Percentiles rank a stretch among this genome's conserved stretches.
Conservation (phyloP, 2,797 vertebrate genomes). For the Carapus acus region DNA sequence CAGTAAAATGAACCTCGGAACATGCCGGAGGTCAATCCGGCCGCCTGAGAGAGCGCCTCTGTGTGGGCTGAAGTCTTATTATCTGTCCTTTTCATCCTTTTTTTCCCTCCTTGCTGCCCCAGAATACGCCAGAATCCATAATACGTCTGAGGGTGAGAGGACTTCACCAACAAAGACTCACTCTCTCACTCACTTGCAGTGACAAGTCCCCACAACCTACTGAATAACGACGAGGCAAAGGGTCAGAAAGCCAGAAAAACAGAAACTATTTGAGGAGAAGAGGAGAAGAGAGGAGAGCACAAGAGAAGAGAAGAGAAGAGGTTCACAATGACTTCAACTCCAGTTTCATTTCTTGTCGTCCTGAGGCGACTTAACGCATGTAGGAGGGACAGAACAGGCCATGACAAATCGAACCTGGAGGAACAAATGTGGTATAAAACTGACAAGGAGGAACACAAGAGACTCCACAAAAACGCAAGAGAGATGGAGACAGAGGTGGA, state of each 20-base stretch:
- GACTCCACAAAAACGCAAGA: not conserved
- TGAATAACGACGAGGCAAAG: too few relatives aligned
- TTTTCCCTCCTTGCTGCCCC: not conserved
- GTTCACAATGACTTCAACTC: too few relatives aligned
- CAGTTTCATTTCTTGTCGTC: too few relatives aligned
- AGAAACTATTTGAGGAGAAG: too few relatives aligned
- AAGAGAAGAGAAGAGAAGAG: too few relatives aligned
- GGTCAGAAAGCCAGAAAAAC: too few relatives aligned
- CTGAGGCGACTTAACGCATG: not conserved
- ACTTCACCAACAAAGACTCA: too few relatives aligned
- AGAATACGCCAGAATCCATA: conserved; percentile 31
- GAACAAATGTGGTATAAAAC: not conserved
- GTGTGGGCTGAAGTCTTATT: not conserved
- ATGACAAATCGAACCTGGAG: not conserved
- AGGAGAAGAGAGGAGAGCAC: too few relatives aligned
- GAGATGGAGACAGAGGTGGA: not conserved
- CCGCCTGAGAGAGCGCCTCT: not conserved
- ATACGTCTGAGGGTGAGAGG: too few relatives aligned
- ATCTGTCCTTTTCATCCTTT: not conserved
- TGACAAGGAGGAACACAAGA: not conserved
- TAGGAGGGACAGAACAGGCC: not conserved
- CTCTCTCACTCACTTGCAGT: too few relatives aligned
- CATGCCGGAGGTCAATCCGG: conserved; percentile 8
- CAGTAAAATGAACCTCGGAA: conserved; percentile 2
- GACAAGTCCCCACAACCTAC: too few relatives aligned